phyloP scores from a whole-genome alignment of 2,797 vertebrate genomes.

The Spatula clypeata region DNA sequence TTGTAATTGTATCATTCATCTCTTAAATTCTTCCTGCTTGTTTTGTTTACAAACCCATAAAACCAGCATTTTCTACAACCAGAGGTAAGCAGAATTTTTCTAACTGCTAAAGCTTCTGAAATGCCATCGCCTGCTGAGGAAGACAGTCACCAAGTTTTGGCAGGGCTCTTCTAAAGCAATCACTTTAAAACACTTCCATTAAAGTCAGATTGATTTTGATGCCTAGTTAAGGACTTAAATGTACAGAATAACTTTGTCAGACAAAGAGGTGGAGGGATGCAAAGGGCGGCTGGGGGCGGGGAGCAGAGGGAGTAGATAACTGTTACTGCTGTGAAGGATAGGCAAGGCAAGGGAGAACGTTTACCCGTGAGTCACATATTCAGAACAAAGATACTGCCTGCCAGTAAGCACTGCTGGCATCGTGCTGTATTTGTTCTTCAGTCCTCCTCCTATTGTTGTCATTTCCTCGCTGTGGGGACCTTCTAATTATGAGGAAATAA shows the following conservation, averaged over 20 bases:
- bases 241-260: background rate
- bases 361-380: background rate
- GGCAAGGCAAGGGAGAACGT: background rate
- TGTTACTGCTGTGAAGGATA: background rate
- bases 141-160: fast-evolving
- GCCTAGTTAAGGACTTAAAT: background rate
- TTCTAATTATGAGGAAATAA: conserved; percentile 16
- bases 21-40: background rate
- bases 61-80: background rate
- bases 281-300: background rate
- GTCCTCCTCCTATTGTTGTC: background rate
- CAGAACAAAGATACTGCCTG: background rate
- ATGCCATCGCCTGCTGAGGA: background rate
- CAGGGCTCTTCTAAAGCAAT: background rate
- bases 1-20: background rate
- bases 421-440: fast-evolving
- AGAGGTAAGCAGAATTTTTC: background rate
- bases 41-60: background rate
- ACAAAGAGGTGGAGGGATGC: conserved; percentile 3
- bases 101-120: background rate
- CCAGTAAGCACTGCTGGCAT: background rate
- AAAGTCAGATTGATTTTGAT: background rate
- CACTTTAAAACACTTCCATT: background rate
- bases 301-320: fast-evolving
- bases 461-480: background rate